Base-by-base conservation (phyloP, 2,113 vertebrate species). In the Coptodon bakossiorum region DNA sequence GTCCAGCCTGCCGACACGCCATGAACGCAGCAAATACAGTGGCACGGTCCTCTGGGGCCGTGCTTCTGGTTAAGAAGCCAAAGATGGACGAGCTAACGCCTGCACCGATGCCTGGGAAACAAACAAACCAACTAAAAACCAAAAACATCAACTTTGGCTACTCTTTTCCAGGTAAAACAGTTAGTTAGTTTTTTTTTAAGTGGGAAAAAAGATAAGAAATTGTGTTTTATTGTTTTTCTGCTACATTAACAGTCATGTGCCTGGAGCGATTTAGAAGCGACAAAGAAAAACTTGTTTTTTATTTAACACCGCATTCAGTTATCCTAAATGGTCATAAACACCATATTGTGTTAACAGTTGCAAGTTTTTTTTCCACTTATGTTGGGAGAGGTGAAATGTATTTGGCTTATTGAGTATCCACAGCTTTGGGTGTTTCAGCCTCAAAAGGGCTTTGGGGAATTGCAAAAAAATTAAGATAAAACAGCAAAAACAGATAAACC, bases 71-170 rank as follows among this genome's bases (percentile, higher is more conserved):
- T 79, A 98, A 85, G 71, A 97, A 95, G 29, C 97, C 95, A 61
- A 98, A 98, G 83, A 98, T 97, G 40, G 96, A 96, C 0, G 97
- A 97, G 6, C 97, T 97, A 4, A 96, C 96, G 1, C 97, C 97
- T 3, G 96, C 95, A 29, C 97, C 97, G 7, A 97, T 94, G 34
- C 97, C 97, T 98, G 27, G 84, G 2, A 53, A 86, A 81, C 85
- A 59, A 10, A 63, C 3, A 31, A 48, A 73, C n/a, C 34, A 38
- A 66, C 61, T 66, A 66, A 66, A 66, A 66, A 66, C 9, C 61
- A 66, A 38, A 38, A 76, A 50, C 10, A 78, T 78, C 27, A 78
- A 78, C 16, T 7, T 1, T 7, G 45, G 17, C 24, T 29, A 3
- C 16, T 31, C 2, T 29, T 19, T 50, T 31, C 16, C 9, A 50